A percentile compares a stretch with the other conserved stretches of the same genome.
These are phyloP conservation scores for Heliconius hewitsoni DNA, from an alignment of 1,140 invertebrate species.

Conservation along the genomic window DNA sequence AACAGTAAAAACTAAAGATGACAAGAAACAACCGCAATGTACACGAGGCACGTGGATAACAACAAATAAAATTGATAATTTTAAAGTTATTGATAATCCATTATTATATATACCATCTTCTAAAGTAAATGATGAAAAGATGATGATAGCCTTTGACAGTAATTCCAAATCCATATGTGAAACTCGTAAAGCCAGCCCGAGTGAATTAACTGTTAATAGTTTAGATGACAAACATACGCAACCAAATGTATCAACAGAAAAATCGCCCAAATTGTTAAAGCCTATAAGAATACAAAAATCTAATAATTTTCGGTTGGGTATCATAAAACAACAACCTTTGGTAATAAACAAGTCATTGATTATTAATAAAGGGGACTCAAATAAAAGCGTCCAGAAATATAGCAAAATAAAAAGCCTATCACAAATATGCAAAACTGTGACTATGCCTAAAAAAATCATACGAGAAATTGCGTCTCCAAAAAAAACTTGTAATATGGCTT, in stretches of 20 bases:
- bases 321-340: slow-evolving; percentile 41
- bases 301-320: slow-evolving; percentile 52
- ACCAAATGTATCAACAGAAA: slow-evolving; percentile 11
- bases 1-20: slow-evolving; percentile 50
- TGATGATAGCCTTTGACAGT: slow-evolving; percentile 26
- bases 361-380: neutral
- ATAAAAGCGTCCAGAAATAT: neutral
- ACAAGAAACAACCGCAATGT: slow-evolving; percentile 34
- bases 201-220: neutral
- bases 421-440: slow-evolving; percentile 38
- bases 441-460: slow-evolving; percentile 13
- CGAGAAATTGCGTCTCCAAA: slow-evolving; percentile 55
- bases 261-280: slow-evolving; percentile 46
- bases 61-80: slow-evolving; percentile 66
- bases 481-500: slow-evolving; percentile 41
- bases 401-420: neutral
- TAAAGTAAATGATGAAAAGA: slow-evolving; percentile 38
- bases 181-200: neutral
- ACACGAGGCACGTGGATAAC: slow-evolving; percentile 71
- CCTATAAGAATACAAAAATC: slow-evolving; percentile 68
- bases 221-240: neutral
- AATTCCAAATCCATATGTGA: neutral
- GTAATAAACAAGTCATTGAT: neutral
- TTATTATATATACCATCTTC: slow-evolving; percentile 58
- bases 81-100: slow-evolving; percentile 68